These are phyloP conservation scores for Nymphalis c-album DNA, from an alignment of 2,888 invertebrate genomes.

Conservation along the genomic window DNA sequence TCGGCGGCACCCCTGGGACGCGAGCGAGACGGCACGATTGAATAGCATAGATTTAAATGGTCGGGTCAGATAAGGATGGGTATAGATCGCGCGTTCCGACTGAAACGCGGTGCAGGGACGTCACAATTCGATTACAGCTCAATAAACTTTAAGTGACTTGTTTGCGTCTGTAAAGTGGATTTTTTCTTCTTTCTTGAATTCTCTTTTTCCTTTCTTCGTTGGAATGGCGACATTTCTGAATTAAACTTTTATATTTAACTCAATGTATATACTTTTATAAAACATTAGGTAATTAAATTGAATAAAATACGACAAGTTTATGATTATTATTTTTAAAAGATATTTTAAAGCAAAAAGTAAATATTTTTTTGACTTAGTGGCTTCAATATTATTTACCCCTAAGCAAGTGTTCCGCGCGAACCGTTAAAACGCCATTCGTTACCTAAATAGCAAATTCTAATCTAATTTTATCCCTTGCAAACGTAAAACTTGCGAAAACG, in stretches of 20 bases:
- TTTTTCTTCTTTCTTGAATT: conserved; percentile 76
- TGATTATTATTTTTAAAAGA: not conserved
- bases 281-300: not conserved
- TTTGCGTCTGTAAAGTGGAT: conserved; percentile 80
- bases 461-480: conserved; percentile 74
- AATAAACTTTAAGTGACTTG: conserved; percentile 82
- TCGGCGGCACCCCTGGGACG: conserved; percentile 79
- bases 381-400: not conserved
- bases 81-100: conserved; percentile 70
- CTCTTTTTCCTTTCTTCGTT: conserved; percentile 57
- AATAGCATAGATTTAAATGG: conserved; percentile 82
- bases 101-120: conserved; percentile 70
- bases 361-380: not conserved
- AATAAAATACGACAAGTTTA: not conserved
- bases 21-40: conserved; percentile 81
- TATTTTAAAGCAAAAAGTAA: not conserved
- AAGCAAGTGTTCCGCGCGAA: conserved; percentile 40
- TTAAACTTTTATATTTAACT: conserved; percentile 15
- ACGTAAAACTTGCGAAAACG: conserved; percentile 67
- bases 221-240: conserved; percentile 15
- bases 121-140: conserved; percentile 82
- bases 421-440: conserved; percentile 69
- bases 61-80: conserved; percentile 79
- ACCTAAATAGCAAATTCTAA: conserved; percentile 68
- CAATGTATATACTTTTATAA: not conserved